Evolutionary conservation across 2,888 invertebrate species (phyloP), one percentile per base, ranked within the genome.

Genomic region (Diarsia brunnea): DNA sequence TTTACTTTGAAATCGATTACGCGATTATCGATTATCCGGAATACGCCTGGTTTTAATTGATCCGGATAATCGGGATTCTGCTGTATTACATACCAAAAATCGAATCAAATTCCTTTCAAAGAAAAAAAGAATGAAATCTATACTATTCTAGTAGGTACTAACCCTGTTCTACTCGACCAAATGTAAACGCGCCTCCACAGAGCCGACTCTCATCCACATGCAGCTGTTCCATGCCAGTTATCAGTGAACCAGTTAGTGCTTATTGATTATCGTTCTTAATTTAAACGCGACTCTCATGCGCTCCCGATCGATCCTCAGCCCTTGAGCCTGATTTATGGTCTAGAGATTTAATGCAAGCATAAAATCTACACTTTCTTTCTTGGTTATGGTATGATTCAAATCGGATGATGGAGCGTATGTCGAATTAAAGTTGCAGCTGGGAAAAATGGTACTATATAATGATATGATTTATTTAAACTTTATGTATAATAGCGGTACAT

Each of bases 211-310:
- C 75, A 66, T 79, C 66, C 67, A 65, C 60, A 60, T 84, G 67
- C 66, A 76, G 60, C 73, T 79, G 72, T 69, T 77, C 66, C 73
- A 55, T 73, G 38, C n/a, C 61, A 79, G 67, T 81, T 82, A 87
- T 83, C 87, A 69, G 61, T 58, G 71, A 73, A 69, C 71, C 84
- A 80, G 87, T 86, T 86, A 84, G 81, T 80, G 80, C 77, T 78
- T 79, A 86, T 81, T 87, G 84, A 85, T 85, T 71, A 84, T 75
- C 64, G 82, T 80, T 77, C 78, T 85, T 87, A 87, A 87, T 84
- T 84, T 82, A 87, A 85, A 80, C 70, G 72, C 64, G 69, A 19
- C 74, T 78, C 81, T 85, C 74, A 75, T 82, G 79, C 71, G 79
- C 82, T 85, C 73, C 69, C 77, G 81, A 79, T 81, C 70, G 75